Base-by-base conservation (phyloP, 2,797 vertebrate species). In the Sparidentex hasta region DNA sequence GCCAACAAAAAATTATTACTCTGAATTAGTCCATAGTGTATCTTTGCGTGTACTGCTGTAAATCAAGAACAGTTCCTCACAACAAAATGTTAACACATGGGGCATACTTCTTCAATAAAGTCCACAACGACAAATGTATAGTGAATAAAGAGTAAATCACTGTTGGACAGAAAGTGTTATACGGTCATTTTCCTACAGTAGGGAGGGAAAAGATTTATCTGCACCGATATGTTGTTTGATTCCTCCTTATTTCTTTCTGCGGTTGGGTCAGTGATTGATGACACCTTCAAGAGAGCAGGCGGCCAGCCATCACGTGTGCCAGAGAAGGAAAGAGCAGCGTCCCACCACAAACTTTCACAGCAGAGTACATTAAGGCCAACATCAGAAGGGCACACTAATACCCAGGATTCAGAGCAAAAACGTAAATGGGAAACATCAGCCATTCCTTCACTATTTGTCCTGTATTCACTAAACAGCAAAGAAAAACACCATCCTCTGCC, bases 351-450 rank as follows among this genome's bases (percentile, higher is more conserved):
- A 66, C 76, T 55, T 73, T 64, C 65, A 71, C 48, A 48, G 76
- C 14, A 21, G 25, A 82, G 23, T 66, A 55, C 75, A 83, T 78
- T 38, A 64, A 41, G 33, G 74, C 58, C 27, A 50, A 82, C 71
- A 81, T 86, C 71, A 88, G 81, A 78, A 25, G 61, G 84, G 63
- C 17, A 62, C 62, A 68, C 68, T 29, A 75, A 74, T 20, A 69
- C 62, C 25, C 69, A 46, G 74, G 78, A 81, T 86, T 71, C 65
- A 65, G 57, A 65, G 38, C 5, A 64, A 56, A 77, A 69, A 27
- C 16, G 74, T 82, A 92, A 71, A 86, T 81, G 82, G 85, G 69
- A 83, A 65, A 72, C 44, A 87, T 88, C 81, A 83, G 44, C 73
- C 71, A 76, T 83, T 79, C 72, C 80, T 86, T 73, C 48, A 25